phyloP scores from a whole-genome alignment of 1,140 invertebrate species.

The Battus philenor region DNA sequence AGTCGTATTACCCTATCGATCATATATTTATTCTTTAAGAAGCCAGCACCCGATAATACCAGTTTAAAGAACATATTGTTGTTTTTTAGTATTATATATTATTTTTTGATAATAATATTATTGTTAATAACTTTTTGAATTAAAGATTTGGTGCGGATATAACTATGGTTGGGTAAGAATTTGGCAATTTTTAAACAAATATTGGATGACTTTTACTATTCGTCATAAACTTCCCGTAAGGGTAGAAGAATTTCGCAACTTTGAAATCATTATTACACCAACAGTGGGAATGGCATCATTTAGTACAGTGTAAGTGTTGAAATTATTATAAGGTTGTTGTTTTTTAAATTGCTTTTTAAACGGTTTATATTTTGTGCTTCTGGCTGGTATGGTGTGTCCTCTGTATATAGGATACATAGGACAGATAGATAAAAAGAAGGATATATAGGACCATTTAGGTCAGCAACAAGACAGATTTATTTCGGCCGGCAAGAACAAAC shows the following conservation, averaged over 20 bases:
- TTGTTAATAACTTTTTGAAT: conserved; percentile 10
- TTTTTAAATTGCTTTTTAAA: too few species aligned
- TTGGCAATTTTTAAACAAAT: conserved; percentile 50
- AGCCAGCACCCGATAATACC: too few species aligned
- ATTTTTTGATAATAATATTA: conserved; percentile 2
- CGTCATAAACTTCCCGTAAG: conserved; percentile 45
- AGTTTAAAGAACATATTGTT: too few species aligned
- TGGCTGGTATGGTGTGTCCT: too few species aligned
- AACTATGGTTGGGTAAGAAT: conserved; percentile 52
- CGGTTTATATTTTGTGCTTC: too few species aligned
- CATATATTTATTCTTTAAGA: too few species aligned
- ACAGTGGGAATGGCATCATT: conserved; percentile 28
- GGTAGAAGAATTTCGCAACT: conserved; percentile 35
- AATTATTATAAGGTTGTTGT: too few species aligned
- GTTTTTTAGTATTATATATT: background rate
- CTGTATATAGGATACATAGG: too few species aligned
- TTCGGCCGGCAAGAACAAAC: too few species aligned
- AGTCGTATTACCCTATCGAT: background rate
- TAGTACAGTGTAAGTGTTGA: conserved; percentile 36
- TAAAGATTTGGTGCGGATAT: conserved; percentile 47
- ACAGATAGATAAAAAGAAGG: too few species aligned
- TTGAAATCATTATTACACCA: conserved; percentile 34
- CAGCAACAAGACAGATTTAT: too few species aligned
- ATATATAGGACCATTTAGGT: too few species aligned
- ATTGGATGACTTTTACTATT: conserved; percentile 56